Base-by-base conservation (phyloP, 2,797 vertebrate species). In the Malurus leucopterus region DNA sequence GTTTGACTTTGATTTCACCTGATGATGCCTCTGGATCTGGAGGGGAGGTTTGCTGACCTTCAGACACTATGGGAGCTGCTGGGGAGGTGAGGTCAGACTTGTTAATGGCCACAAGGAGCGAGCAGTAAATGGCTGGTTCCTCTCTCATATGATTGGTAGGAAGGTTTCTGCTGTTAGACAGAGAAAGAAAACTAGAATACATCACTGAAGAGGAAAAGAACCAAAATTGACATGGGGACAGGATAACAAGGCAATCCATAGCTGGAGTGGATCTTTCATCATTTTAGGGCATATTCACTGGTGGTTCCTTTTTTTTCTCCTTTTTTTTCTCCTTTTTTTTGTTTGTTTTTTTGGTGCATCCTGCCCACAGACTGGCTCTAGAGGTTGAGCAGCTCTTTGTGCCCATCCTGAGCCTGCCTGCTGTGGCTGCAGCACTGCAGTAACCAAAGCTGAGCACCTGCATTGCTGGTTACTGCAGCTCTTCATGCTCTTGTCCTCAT, bases 251-350 rank as follows among this genome's bases (percentile, higher is more conserved):
- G 16, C 13, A 29, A 6, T 41, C 23, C 5, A 3, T 26, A 27
- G 73, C n/a, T 34, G 38, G 20, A 59, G 13, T 36, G 21, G 30
- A 27, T 53, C 14, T 74, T 5, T 50, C 11, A 21, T n/a, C 0
- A 11, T 24, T 84, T 75, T 61, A 57, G 70, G 38, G 41, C 64
- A 4, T 38, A 32, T 41, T 79, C 22, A 9, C 27, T 57, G 11
- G 6, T 54, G 14, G 4, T 15, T 47, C 30, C 5, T 21, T 18
- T 18, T 27, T 18, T 36, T 18, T 19, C 1, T 1, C 2, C 1
- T 21, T 41, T 23, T 41, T 20, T 59, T 38, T 29, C 1, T 1
- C 2, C 1, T 21, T 41, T 23, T 41, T 20, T 59, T 38, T 29
- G 6, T 49, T 55, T 49, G 14, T 18, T 47, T 65, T 65, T 27